Conservation (phyloP, 2,113 vertebrate genomes). For the Furnarius figulus region DNA sequence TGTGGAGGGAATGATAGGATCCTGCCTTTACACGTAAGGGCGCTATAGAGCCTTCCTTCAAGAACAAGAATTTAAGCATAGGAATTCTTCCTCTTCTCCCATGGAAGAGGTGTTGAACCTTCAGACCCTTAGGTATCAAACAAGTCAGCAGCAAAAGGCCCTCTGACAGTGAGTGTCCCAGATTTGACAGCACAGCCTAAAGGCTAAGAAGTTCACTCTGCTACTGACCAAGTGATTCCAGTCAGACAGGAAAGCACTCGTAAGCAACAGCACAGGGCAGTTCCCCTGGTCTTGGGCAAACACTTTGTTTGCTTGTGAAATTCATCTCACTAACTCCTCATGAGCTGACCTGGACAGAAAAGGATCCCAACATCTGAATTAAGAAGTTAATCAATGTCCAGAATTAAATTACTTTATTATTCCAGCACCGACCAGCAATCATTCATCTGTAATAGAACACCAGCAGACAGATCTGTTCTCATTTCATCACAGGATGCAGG, state of each 20-base stretch:
- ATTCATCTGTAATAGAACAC: conserved; percentile 16
- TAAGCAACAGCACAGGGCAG: not conserved
- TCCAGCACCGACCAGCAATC: not conserved
- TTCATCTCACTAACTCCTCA: conserved; percentile 17
- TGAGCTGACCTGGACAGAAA: conserved; percentile 49
- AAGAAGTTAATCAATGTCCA: conserved; percentile 27
- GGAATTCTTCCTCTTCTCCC: not conserved
- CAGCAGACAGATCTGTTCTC: conserved; percentile 4
- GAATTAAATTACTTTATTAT: conserved; percentile 58
- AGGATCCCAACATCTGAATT: conserved; percentile 43
- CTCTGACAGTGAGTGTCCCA: not conserved
- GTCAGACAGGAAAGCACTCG: not conserved
- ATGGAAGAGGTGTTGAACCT: not conserved
- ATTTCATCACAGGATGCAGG: not conserved
- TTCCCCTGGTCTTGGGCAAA: conserved; percentile 27
- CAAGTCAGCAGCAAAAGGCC: not conserved
- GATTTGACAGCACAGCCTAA: not conserved
- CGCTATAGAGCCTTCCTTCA: not conserved
- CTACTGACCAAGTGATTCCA: not conserved
- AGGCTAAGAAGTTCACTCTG: not conserved
- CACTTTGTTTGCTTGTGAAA: conserved; percentile 7
- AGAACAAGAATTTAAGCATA: not conserved
- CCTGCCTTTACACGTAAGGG: not conserved
- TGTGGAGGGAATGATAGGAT: not conserved
- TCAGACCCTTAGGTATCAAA: not conserved